phyloP scores from a whole-genome alignment of 2,888 invertebrate genomes.

The Allophyes oxyacanthae region DNA sequence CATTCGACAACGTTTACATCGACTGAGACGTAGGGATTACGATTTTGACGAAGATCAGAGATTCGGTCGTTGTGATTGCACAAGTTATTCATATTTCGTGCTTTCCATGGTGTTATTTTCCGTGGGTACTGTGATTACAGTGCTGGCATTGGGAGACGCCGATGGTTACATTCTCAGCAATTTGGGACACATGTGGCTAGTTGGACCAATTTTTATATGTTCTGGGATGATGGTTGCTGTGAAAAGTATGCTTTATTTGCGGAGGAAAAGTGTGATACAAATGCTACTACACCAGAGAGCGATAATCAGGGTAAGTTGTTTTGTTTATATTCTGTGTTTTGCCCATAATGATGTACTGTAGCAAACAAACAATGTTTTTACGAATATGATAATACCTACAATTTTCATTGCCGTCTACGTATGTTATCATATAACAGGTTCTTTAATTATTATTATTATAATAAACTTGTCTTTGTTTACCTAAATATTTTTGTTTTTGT shows the following conservation, averaged over 20 bases:
- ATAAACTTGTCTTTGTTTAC: too few relatives aligned
- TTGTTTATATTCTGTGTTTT: not conserved
- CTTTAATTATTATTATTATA: too few relatives aligned
- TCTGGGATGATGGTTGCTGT: constrained; percentile 92
- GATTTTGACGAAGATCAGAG: constrained; percentile 90
- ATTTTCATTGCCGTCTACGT: too few relatives aligned
- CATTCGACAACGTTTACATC: constrained; percentile 90
- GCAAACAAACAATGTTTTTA: not conserved
- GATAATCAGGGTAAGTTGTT: constrained; percentile 88
- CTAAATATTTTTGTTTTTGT: too few relatives aligned
- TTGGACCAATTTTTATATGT: constrained; percentile 91
- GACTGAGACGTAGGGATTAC: constrained; percentile 89
- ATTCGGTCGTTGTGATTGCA: constrained; percentile 91
- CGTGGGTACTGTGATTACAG: constrained; percentile 91
- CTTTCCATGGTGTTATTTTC: constrained; percentile 90
- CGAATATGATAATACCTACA: too few relatives aligned
- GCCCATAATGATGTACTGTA: not conserved
- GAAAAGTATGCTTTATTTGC: constrained; percentile 91
- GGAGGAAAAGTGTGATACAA: constrained; percentile 91
- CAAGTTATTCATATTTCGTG: constrained; percentile 91
- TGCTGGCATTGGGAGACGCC: constrained; percentile 90
- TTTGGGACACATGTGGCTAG: constrained; percentile 92
- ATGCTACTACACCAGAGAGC: constrained; percentile 91
- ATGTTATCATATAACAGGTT: too few relatives aligned
- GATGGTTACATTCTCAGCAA: constrained; percentile 90